These are phyloP conservation scores for Lordiphosa mommai DNA, from an alignment of 1,140 invertebrate genomes.

Conservation along the genomic window DNA sequence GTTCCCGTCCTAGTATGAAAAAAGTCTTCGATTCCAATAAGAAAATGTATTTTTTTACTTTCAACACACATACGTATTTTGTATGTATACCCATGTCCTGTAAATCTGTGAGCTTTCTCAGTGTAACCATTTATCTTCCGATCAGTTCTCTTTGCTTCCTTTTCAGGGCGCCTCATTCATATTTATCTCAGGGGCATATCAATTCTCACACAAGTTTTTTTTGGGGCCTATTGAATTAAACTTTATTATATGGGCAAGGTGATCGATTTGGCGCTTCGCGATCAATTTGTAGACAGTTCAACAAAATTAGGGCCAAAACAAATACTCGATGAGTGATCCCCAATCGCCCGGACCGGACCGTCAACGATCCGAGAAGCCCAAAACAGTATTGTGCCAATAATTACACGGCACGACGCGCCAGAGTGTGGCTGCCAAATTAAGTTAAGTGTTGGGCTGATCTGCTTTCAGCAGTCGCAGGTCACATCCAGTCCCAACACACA, in stretches of 20 bases:
- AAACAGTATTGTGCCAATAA: constrained; percentile 65
- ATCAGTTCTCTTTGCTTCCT: constrained; percentile 7
- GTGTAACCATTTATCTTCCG: not conserved
- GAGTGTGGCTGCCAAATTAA: constrained; percentile 77
- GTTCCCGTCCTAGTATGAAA: too few relatives aligned
- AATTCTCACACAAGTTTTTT: constrained; percentile 53
- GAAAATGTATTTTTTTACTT: too few relatives aligned
- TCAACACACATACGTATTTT: too few relatives aligned
- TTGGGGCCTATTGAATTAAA: constrained; percentile 40
- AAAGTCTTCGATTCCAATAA: too few relatives aligned
- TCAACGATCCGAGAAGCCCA: constrained; percentile 5
- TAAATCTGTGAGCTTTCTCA: not conserved
- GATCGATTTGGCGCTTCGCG: constrained; percentile 79
- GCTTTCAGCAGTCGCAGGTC: constrained; percentile 49
- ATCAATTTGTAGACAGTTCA: constrained; percentile 77
- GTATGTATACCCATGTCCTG: too few relatives aligned
- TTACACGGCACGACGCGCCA: constrained; percentile 51
- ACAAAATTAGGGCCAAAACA: constrained; percentile 66
- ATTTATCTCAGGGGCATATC: constrained; percentile 47
- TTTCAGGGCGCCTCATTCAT: constrained; percentile 12
- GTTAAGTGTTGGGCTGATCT: constrained; percentile 77
- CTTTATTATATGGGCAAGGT: constrained; percentile 72
- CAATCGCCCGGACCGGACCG: not conserved
- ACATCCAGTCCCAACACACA: constrained; percentile 44
- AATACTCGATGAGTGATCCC: constrained; percentile 52